These are phyloP conservation scores for Dipodomys stephensi DNA, from an alignment of 2,113 vertebrate genomes.

Conservation along the genomic window DNA sequence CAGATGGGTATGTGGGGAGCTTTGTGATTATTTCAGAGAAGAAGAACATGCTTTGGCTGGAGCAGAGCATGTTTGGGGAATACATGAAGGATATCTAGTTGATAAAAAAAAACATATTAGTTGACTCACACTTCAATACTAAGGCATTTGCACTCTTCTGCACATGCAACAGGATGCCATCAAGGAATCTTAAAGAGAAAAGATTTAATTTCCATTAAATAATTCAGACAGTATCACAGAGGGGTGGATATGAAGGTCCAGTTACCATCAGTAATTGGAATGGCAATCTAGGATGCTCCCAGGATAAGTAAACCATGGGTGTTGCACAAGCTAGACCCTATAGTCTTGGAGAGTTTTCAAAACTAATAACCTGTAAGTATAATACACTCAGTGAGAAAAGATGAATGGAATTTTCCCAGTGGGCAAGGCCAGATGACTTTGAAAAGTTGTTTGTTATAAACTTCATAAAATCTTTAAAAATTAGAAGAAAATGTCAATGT, in stretches of 20 bases:
- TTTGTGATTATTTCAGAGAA: not conserved
- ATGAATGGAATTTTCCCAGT: conserved; percentile 60
- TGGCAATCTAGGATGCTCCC: not conserved
- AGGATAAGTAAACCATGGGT: not conserved
- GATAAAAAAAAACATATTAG: not conserved
- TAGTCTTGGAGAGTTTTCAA: conserved; percentile 43
- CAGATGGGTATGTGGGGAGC: not conserved
- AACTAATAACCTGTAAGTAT: conserved; percentile 44
- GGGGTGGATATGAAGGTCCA: not conserved
- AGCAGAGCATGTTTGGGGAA: not conserved
- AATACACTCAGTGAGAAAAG: not conserved
- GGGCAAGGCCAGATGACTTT: not conserved
- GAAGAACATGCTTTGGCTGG: not conserved
- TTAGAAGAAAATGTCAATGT: conserved; percentile 37
- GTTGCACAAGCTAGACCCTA: not conserved
- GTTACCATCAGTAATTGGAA: not conserved
- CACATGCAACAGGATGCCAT: not conserved
- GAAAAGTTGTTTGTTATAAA: not conserved
- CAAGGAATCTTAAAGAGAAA: not conserved
- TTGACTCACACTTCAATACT: not conserved
- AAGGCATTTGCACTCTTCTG: not conserved
- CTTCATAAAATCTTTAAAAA: conserved; percentile 33
- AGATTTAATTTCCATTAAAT: not conserved
- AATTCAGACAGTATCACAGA: not conserved
- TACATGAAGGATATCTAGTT: not conserved